Conservation (phyloP, 2,113 vertebrate species). For the Limnothrissa miodon region DNA sequence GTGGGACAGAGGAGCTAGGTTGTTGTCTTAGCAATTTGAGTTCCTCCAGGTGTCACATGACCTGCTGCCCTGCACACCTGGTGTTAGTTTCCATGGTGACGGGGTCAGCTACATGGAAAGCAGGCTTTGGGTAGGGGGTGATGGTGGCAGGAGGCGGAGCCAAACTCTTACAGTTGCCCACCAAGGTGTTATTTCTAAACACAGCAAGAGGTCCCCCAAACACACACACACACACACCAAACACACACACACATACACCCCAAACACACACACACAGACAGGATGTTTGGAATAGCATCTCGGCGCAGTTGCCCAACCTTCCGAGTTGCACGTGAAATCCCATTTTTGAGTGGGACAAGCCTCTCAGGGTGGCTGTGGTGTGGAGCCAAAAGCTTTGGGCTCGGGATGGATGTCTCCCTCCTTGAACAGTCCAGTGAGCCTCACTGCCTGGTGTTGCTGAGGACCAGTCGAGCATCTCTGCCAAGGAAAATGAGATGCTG, state of each 20-base stretch:
- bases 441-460: background rate
- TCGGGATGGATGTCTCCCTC: background rate
- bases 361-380: constrained; percentile 1
- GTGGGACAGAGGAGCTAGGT: constrained; percentile 58
- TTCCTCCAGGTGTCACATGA: constrained; percentile 71
- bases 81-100: constrained; percentile 77
- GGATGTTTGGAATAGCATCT: background rate
- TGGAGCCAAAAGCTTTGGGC: background rate
- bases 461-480: constrained; percentile 10
- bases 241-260: no score
- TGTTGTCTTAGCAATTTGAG: constrained; percentile 68
- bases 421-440: background rate
- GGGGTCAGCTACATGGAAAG: constrained; percentile 70
- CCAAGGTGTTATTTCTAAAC: constrained; percentile 71
- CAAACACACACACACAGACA: no score
- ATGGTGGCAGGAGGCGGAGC: constrained; percentile 63
- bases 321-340: background rate
- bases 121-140: constrained; percentile 58
- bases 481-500: background rate
- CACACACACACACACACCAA: no score
- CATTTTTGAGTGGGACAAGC: background rate
- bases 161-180: constrained; percentile 28
- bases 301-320: background rate
- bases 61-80: constrained; percentile 76
- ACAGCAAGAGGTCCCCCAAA: constrained; percentile 31